Evolutionary conservation across 2,888 invertebrate genomes (phyloP).

Genomic region (Idaea straminata): DNA sequence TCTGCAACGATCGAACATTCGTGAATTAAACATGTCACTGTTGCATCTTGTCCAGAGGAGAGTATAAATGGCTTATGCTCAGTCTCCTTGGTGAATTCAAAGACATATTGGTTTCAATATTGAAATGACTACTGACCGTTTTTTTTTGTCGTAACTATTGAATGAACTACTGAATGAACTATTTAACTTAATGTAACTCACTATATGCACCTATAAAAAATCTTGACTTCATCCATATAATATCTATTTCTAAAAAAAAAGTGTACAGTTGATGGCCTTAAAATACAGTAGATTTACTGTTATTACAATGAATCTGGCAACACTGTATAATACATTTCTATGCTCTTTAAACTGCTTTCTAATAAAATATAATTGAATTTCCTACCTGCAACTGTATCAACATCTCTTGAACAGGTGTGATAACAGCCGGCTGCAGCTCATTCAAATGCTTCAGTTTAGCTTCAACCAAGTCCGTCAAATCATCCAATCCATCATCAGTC

Average conservation of each 20-base stretch:
- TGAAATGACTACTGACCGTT: no score
- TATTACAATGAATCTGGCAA: not conserved
- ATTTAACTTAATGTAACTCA: not conserved
- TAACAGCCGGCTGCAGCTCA: slow-evolving; percentile 62
- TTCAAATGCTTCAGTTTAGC: slow-evolving; percentile 77
- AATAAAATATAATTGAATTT: not conserved
- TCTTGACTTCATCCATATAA: not conserved
- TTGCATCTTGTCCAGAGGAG: no score
- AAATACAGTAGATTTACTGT: no score
- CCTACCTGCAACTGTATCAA: slow-evolving; percentile 79
- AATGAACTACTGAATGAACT: no score
- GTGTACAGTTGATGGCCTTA: not conserved
- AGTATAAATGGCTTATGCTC: no score
- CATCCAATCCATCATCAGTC: slow-evolving; percentile 59
- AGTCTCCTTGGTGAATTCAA: no score
- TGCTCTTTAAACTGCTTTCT: not conserved
- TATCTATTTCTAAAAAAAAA: not conserved
- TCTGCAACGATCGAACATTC: not conserved
- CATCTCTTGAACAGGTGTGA: slow-evolving; percentile 79
- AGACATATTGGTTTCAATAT: no score
- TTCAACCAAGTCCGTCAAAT: slow-evolving; percentile 63
- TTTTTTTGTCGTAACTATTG: no score
- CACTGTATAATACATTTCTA: not conserved
- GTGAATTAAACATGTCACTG: no score
- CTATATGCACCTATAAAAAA: not conserved